These are phyloP conservation scores for Sitophilus oryzae DNA, from an alignment of 1,140 invertebrate genomes.

Conservation along the genomic window DNA sequence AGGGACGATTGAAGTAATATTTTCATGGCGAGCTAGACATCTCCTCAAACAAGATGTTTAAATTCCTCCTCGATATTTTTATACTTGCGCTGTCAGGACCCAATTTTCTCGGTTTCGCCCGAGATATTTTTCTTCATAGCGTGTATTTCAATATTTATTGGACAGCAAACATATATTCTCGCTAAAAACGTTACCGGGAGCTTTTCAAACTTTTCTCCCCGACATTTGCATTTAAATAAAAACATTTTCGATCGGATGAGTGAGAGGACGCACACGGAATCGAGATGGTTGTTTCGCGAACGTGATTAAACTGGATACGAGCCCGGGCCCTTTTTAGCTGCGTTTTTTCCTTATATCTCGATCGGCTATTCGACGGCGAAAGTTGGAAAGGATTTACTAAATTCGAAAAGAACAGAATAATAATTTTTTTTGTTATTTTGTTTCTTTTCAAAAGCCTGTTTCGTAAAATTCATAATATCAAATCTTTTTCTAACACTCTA, in stretches of 20 bases:
- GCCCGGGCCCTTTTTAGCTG: no score
- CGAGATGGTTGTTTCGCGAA: background rate
- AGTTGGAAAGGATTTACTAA: no score
- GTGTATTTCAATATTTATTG: slow-evolving; percentile 4
- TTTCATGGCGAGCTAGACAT: background rate
- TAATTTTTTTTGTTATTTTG: no score
- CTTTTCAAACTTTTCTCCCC: background rate
- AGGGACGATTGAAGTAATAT: no score
- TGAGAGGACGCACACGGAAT: background rate
- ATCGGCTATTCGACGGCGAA: no score
- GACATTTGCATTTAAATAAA: slow-evolving; percentile 6
- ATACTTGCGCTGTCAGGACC: background rate
- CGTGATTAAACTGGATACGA: slow-evolving; percentile 3
- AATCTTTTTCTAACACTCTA: no score
- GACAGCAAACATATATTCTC: slow-evolving; percentile 5
- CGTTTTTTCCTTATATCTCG: no score
- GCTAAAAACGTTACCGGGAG: background rate
- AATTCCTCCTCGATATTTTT: background rate
- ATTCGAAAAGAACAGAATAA: no score
- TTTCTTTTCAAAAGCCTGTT: no score
- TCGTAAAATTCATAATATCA: no score
- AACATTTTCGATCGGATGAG: background rate
- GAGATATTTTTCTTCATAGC: background rate
- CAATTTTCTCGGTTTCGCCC: background rate
- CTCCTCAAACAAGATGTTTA: background rate